Conservation (phyloP, 1,140 invertebrate genomes). For the Drosophila teissieri region DNA sequence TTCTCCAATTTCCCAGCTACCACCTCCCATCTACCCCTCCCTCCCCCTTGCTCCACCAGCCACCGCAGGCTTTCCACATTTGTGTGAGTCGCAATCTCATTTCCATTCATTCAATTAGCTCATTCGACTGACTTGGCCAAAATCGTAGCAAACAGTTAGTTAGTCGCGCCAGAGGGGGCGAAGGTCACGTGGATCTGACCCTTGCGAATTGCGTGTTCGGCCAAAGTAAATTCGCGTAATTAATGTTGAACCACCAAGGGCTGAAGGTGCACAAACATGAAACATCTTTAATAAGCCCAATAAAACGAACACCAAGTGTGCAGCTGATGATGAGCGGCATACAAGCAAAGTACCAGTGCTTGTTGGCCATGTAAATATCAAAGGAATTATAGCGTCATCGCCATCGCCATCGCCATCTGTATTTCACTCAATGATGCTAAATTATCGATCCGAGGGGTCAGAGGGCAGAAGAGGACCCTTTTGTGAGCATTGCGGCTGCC, state of each 20-base stretch:
- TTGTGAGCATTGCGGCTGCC: conserved; percentile 7
- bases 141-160: conserved; percentile 10
- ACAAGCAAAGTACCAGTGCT: too few species aligned
- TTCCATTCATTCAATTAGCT: conserved; percentile 54
- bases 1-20: conserved; percentile 9
- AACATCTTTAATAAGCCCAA: too few species aligned
- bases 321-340: too few species aligned
- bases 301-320: too few species aligned
- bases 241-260: conserved; percentile 5
- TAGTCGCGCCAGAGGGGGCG: neutral
- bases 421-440: conserved; percentile 18
- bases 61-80: neutral
- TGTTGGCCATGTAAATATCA: neutral
- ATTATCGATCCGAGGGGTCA: conserved; percentile 30
- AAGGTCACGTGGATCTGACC: conserved; percentile 24
- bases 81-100: conserved; percentile 16
- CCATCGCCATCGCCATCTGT: too few species aligned
- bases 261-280: too few species aligned
- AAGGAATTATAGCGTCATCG: neutral
- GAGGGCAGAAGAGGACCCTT: neutral
- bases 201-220: conserved; percentile 24
- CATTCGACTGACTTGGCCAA: conserved; percentile 5
- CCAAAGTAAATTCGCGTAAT: conserved; percentile 26
- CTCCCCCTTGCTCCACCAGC: too few species aligned
- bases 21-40: too few species aligned